Percentiles rank a stretch among this genome's conserved stretches.
Conservation (phyloP, 2,113 vertebrate species). For the Notarius lentiginosus region DNA sequence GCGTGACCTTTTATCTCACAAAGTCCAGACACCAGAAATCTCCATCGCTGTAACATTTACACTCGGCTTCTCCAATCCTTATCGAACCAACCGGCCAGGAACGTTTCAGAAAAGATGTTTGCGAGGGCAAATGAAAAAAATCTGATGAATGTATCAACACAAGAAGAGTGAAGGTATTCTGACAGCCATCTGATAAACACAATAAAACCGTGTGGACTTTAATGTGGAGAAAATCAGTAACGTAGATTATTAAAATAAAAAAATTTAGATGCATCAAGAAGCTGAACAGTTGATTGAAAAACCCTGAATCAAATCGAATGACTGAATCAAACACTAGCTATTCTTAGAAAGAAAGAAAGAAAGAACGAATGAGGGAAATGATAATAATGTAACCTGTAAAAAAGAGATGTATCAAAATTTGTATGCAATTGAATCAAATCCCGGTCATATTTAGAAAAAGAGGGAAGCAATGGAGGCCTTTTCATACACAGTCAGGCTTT, state of each 20-base stretch:
- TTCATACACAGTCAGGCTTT: too few species aligned
- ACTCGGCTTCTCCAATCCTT: neutral
- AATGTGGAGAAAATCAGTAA: too few species aligned
- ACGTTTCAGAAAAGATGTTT: neutral
- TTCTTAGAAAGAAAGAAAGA: neutral
- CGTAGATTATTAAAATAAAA: too few species aligned
- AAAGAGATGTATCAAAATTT: too few species aligned
- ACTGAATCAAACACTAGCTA: neutral
- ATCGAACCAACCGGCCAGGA: neutral
- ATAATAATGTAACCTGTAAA: too few species aligned
- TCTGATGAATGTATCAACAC: too few species aligned
- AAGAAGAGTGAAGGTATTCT: too few species aligned
- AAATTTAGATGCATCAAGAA: neutral
- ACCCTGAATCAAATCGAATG: neutral
- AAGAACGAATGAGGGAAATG: neutral
- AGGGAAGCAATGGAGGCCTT: too few species aligned
- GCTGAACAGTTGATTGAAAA: neutral
- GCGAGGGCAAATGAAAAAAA: neutral
- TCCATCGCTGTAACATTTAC: neutral
- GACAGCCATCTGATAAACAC: neutral
- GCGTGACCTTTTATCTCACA: constrained; percentile 22
- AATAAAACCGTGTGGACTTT: too few species aligned
- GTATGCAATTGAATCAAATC: too few species aligned
- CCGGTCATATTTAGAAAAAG: too few species aligned
- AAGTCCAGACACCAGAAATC: neutral